These are phyloP conservation scores for Gandaritis pyraliata DNA, from an alignment of 2,888 invertebrate species.

Conservation along the genomic window DNA sequence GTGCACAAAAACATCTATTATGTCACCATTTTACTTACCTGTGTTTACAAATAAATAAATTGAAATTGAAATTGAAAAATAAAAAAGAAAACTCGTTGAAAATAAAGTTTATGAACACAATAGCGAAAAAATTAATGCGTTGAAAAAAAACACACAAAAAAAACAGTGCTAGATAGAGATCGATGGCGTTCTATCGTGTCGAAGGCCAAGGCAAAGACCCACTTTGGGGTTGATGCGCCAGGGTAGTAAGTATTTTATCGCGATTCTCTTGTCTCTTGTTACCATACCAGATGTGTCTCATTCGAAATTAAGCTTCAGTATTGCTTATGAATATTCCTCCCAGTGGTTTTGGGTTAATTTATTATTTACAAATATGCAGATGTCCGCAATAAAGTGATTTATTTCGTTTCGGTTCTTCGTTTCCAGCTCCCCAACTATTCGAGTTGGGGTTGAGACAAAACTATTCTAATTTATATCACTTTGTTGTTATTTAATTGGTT, in stretches of 20 bases:
- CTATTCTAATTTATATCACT: slow-evolving; percentile 15
- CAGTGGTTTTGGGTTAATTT: slow-evolving; percentile 49
- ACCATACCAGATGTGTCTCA: slow-evolving; percentile 36
- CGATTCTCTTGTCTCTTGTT: slow-evolving; percentile 16
- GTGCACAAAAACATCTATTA: too few species aligned
- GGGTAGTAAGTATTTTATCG: not conserved
- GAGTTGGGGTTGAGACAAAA: slow-evolving; percentile 7
- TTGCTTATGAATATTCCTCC: slow-evolving; percentile 51
- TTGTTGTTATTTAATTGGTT: not conserved
- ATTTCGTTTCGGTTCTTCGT: slow-evolving; percentile 26
- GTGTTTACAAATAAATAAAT: too few species aligned
- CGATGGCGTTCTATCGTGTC: too few species aligned
- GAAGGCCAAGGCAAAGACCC: too few species aligned
- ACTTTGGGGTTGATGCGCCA: too few species aligned
- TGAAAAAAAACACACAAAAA: too few species aligned
- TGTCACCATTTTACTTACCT: too few species aligned
- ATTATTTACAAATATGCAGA: slow-evolving; percentile 47
- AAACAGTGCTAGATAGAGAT: too few species aligned
- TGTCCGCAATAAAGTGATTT: slow-evolving; percentile 38
- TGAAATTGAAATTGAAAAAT: too few species aligned
- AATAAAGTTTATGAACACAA: too few species aligned
- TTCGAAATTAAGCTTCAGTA: slow-evolving; percentile 58
- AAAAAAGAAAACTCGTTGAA: too few species aligned
- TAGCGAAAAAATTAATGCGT: too few species aligned
- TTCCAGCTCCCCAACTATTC: slow-evolving; percentile 16